phyloP scores from a whole-genome alignment of 2,888 invertebrate species.

The Athalia cordata region DNA sequence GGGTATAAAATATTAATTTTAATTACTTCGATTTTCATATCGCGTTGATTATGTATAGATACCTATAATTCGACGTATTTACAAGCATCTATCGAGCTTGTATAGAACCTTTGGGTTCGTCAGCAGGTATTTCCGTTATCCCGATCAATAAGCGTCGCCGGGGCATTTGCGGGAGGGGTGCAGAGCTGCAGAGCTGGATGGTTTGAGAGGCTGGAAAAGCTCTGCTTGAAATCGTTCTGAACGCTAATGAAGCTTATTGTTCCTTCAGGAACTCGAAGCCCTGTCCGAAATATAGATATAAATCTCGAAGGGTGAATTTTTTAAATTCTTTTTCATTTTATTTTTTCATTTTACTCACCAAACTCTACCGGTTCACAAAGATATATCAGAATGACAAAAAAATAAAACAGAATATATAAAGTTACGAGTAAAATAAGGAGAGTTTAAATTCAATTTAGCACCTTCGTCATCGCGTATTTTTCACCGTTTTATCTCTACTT shows the following conservation, averaged over 20 bases:
- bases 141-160: slow-evolving; percentile 22
- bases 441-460: neutral
- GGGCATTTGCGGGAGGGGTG: neutral
- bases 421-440: neutral
- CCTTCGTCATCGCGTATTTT: no score
- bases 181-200: neutral
- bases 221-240: slow-evolving; percentile 39
- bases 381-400: neutral
- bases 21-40: neutral
- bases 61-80: neutral
- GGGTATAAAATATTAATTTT: neutral
- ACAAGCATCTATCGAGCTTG: neutral
- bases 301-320: slow-evolving; percentile 20
- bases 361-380: neutral
- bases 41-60: neutral
- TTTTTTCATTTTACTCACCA: neutral
- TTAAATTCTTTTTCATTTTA: neutral
- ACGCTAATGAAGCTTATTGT: slow-evolving; percentile 45
- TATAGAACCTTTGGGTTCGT: neutral
- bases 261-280: slow-evolving; percentile 24
- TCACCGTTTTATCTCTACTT: no score
- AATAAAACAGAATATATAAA: neutral
- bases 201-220: slow-evolving; percentile 1
- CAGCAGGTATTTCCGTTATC: slow-evolving; percentile 31
- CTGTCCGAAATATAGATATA: slow-evolving; percentile 13